Evolutionary conservation across 2,888 invertebrate genomes (phyloP), one percentile per base, ranked within the genome.

Genomic region (Cosmia pyralina): DNA sequence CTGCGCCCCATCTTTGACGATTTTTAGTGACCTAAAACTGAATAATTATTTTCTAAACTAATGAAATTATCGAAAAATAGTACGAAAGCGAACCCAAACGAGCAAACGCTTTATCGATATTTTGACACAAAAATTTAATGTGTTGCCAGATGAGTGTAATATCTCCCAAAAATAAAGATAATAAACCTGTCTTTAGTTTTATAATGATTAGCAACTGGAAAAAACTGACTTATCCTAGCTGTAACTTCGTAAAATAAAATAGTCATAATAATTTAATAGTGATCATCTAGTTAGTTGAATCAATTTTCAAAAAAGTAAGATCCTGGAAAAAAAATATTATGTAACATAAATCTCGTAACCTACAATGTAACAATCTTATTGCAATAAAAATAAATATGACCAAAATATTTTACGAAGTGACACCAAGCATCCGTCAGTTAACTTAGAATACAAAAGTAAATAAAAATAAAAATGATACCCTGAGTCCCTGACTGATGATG

Each of bases 1-100:
- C 99, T 97, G 72, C 99, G 97, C 73, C 99, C 99, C 99, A 99
- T 99, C 87, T 96, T 97, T 57, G 6, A 4, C 55, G 55, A 38
- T 81, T 82, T 78, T 44, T 58, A 22, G 19, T 50, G 11, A 48
- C 71, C 60, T 81, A 38, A 15, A 65, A 63, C 19, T 65, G 53
- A 50, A 62, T 58, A 71, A 64, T 38, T 48, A 68, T 41, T 59
- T 34, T 53, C 17, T 50, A 34, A 66, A 50, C 2, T 50, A 50
- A 2, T 58, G 22, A 46, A 82, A 67, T 59, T 46, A 10, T 53
- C 15, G 28, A 62, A 58, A 63, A 67, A 50, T 64, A 52, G 11
- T 63, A 55, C 41, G 55, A 59, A 78, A 67, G 19, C 59, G 13
- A 65, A n/a, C 22, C 48, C 58, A 38, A 53, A 48, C 57, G 38